A percentile compares a stretch with the other conserved stretches of the same genome.
Evolutionary conservation across 2,113 vertebrate genomes (phyloP).

Genomic region (Piprites chloris): DNA sequence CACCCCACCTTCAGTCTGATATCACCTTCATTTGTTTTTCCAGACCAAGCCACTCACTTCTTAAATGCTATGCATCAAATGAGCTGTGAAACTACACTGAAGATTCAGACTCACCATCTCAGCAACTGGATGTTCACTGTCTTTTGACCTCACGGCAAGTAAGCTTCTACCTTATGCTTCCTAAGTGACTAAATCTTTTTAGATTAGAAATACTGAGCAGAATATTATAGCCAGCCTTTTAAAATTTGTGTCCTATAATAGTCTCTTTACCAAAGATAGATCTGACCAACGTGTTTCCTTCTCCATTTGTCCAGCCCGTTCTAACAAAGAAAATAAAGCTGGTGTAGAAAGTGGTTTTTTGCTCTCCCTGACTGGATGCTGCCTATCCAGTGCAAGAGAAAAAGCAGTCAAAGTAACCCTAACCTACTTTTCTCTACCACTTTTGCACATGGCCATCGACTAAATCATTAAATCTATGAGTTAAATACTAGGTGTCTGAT

Average conservation of each 20-base stretch:
- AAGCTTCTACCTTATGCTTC: background rate
- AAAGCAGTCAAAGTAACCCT: constrained; percentile 15
- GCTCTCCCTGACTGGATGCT: background rate
- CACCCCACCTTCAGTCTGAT: background rate
- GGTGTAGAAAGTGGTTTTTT: background rate
- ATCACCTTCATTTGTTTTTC: background rate
- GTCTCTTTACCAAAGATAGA: background rate
- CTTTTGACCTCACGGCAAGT: background rate
- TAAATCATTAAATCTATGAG: constrained; percentile 61
- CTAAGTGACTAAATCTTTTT: background rate
- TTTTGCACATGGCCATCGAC: constrained; percentile 62
- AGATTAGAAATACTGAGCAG: background rate
- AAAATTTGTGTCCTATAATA: background rate
- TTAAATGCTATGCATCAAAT: background rate
- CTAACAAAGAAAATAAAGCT: constrained; percentile 37
- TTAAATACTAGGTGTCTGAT: constrained; percentile 68
- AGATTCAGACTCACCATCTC: background rate
- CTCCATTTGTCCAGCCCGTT: background rate
- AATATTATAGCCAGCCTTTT: background rate
- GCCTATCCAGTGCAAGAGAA: background rate
- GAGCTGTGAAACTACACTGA: background rate
- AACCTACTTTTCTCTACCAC: constrained; percentile 60
- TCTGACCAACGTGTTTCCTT: background rate
- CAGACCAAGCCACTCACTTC: background rate
- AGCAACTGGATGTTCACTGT: background rate